Evolutionary conservation across 2,888 invertebrate species (phyloP), one percentile per base, ranked within the genome.

Genomic region (Pilophorus perplexus): DNA sequence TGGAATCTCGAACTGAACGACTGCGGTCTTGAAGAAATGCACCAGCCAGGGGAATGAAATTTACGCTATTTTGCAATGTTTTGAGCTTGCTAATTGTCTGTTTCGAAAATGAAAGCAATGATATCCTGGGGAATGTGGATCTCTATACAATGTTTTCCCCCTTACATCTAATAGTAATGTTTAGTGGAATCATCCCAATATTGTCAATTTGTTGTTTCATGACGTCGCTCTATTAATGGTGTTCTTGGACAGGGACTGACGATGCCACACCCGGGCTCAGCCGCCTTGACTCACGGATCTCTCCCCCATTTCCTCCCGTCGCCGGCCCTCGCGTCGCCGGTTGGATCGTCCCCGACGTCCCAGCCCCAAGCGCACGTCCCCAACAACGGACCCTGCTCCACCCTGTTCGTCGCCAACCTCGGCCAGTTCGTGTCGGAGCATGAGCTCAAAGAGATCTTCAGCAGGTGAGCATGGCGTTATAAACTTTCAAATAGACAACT

Each of bases 391-490:
- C 95, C 95, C 74, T 96, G 95, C 84, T 94, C 94, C 75, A 98
- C 98, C 73, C 87, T 98, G 73, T 98, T 98, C 82, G 96, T 98
- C 77, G 97, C 97, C 76, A 98, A 98, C 81, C 85, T 98, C 77
- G 96, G 97, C 73, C 93, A 93, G 80, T 94, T 93, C 79, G 95
- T 96, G 76, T 94, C 93, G 73, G 98, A 98, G 81, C 96, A 97
- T 78, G 97, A 98, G 80, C 87, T 98, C 74, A 96, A 96, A 83
- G 95, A 96, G 81, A 90, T 98, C 77, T 96, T 97, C 82, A 90
- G 90, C 86, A 95, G 94, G 95, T 96, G 80, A 81, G 64, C 33
- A 8, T 33, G 33, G 12, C 33, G 12, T 33, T 33, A 23, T 8
- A 14, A 48, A 20, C 33, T 6, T n/a, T n/a, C n/a, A n/a, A n/a